phyloP scores from a whole-genome alignment of 2,113 vertebrate species.

The Plestiodon gilberti region DNA sequence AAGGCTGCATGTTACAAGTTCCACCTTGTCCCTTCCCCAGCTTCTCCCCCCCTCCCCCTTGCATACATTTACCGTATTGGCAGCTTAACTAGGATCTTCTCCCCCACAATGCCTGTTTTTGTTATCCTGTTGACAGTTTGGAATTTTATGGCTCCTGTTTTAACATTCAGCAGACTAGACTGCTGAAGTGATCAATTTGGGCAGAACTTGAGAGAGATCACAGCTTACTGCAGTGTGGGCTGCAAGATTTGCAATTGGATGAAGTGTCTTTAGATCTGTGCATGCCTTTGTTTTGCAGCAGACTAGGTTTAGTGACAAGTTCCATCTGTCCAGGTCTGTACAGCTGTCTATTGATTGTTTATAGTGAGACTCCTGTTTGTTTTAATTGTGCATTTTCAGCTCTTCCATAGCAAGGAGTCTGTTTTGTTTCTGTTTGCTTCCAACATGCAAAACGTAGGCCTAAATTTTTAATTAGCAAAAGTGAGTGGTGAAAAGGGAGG shows the following conservation, averaged over 20 bases:
- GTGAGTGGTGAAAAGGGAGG: constrained; percentile 68
- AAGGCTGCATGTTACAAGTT: constrained; percentile 16
- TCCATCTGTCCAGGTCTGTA: constrained; percentile 69
- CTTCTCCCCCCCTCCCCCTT: neutral
- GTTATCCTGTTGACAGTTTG: constrained; percentile 43
- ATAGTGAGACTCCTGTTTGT: constrained; percentile 53
- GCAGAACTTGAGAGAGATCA: constrained; percentile 25
- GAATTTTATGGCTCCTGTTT: neutral
- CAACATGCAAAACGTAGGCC: constrained; percentile 67
- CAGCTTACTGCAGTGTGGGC: constrained; percentile 38
- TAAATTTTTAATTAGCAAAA: constrained; percentile 78
- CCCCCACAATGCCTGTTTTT: constrained; percentile 44
- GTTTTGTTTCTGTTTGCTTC: constrained; percentile 63
- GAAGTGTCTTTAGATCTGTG: constrained; percentile 27
- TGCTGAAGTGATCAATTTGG: constrained; percentile 30
- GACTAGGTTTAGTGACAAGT: constrained; percentile 65
- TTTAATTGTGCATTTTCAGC: constrained; percentile 63
- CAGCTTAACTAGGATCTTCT: constrained; percentile 6
- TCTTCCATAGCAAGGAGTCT: constrained; percentile 38
- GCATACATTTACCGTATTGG: neutral
- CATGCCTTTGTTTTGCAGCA: constrained; percentile 62
- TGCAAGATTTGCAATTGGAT: constrained; percentile 43
- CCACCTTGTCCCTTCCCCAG: neutral
- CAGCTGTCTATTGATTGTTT: constrained; percentile 71
- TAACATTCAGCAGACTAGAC: constrained; percentile 32